Evolutionary conservation across 2,797 vertebrate genomes (phyloP).

Genomic region (Ctenopoma kingsleyae): DNA sequence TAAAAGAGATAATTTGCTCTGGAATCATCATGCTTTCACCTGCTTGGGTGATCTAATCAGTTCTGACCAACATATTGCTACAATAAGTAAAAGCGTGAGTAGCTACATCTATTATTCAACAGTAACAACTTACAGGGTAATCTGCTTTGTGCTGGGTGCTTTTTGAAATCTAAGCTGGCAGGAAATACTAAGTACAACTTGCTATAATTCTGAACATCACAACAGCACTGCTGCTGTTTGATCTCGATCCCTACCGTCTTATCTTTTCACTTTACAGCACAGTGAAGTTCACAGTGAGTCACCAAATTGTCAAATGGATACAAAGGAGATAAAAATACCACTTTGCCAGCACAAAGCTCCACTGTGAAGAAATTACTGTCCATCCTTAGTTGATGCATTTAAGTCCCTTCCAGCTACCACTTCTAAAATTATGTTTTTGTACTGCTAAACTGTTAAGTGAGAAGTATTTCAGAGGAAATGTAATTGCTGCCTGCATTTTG

Average conservation of each 20-base stretch:
- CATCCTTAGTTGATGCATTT: neutral
- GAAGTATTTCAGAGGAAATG: neutral
- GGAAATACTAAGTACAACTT: neutral
- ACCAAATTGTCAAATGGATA: neutral
- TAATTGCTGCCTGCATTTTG: neutral
- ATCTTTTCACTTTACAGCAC: constrained; percentile 5
- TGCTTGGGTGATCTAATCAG: neutral
- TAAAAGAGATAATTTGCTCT: neutral
- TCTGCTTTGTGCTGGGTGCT: neutral
- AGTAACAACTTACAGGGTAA: neutral
- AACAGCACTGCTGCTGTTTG: neutral
- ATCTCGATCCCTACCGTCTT: neutral
- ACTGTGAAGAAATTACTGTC: constrained; percentile 6
- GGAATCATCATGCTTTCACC: neutral
- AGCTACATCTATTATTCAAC: neutral
- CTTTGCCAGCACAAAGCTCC: neutral
- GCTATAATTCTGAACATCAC: neutral
- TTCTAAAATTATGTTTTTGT: neutral
- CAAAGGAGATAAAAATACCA: constrained; percentile 8
- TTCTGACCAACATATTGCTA: neutral
- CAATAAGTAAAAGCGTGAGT: neutral
- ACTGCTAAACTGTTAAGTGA: neutral
- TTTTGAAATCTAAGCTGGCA: neutral
- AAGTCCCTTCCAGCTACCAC: neutral
- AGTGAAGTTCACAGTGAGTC: neutral